A percentile compares a stretch with the other conserved stretches of the same genome.
Evolutionary conservation across 1,140 invertebrate genomes (phyloP).

Genomic region (Ceratitis capitata): DNA sequence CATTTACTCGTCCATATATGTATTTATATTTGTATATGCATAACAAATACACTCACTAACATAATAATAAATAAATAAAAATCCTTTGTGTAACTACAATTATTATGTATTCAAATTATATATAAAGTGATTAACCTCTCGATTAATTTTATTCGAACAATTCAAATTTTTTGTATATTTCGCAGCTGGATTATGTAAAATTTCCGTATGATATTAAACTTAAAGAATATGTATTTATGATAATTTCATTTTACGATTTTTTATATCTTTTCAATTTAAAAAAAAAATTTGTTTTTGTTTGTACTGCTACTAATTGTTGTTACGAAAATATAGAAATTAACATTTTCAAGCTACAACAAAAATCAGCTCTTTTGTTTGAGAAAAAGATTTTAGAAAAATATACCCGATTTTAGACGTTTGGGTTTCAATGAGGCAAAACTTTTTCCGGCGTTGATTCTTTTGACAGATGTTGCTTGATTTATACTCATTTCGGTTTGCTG

Average conservation of each 20-base stretch:
- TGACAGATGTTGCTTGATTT: no score
- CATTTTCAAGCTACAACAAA: constrained; percentile 2
- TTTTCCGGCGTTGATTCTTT: no score
- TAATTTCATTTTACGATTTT: background rate
- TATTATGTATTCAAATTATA: no score
- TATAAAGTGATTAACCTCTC: no score
- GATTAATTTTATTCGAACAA: no score
- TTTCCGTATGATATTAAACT: background rate
- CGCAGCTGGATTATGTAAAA: background rate
- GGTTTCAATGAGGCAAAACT: no score
- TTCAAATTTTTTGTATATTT: background rate
- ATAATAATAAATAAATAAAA: background rate
- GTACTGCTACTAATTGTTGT: constrained; percentile 34
- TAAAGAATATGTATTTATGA: background rate
- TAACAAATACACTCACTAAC: background rate
- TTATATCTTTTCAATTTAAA: background rate
- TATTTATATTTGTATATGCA: background rate
- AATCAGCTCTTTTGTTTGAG: background rate
- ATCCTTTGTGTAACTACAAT: no score
- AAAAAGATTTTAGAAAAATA: no score
- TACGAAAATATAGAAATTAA: constrained; percentile 11
- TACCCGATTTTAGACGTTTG: no score
- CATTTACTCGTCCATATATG: no score
- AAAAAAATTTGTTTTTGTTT: background rate
- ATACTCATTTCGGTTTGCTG: no score